Evolutionary conservation across 2,797 vertebrate genomes (phyloP).

Genomic region (Microtus obscurus): DNA sequence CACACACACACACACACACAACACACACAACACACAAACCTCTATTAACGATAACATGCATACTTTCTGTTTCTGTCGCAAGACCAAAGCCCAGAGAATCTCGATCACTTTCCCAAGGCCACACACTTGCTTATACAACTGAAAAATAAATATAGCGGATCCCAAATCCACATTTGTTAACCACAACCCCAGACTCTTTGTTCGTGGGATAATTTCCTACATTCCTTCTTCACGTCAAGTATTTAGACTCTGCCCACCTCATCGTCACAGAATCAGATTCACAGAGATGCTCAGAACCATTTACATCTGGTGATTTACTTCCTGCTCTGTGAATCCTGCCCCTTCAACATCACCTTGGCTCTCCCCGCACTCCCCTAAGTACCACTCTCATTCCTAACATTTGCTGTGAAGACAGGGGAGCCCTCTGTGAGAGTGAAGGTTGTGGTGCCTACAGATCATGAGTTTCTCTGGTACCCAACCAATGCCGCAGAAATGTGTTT

Average conservation of each 20-base stretch:
- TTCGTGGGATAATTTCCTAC: not conserved
- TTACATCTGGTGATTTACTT: not conserved
- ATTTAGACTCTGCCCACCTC: not conserved
- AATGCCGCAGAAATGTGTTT: not conserved
- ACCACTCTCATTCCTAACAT: not conserved
- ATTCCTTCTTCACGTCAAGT: not conserved
- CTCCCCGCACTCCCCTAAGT: not conserved
- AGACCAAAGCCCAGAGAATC: not conserved
- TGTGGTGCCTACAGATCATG: not conserved
- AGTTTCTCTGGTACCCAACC: not conserved
- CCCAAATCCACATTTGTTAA: not conserved
- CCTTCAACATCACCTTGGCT: not conserved
- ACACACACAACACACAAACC: not conserved
- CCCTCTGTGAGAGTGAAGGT: not conserved
- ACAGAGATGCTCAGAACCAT: not conserved
- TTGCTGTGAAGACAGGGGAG: not conserved
- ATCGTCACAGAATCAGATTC: not conserved
- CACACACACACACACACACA: not conserved
- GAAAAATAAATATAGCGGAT: not conserved
- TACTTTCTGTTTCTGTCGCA: not conserved
- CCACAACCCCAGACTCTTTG: not conserved
- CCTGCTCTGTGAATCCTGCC: not conserved
- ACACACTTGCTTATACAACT: not conserved
- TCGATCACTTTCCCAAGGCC: not conserved
- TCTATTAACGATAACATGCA: not conserved